phyloP scores from a whole-genome alignment of 1,140 invertebrate genomes.

The Stegodyphus dumicola region DNA sequence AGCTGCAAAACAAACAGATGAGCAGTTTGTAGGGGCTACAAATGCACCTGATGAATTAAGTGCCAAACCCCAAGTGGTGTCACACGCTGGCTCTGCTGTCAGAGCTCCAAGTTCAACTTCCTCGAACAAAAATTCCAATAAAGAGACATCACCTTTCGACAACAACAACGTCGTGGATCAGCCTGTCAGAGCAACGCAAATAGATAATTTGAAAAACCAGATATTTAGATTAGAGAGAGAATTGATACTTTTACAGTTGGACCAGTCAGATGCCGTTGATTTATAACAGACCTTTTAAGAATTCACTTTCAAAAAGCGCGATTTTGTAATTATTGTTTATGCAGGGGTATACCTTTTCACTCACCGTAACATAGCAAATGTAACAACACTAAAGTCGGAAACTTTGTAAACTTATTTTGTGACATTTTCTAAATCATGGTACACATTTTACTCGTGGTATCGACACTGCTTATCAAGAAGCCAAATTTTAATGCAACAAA shows the following conservation, averaged over 20 bases:
- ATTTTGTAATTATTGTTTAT: too few relatives aligned
- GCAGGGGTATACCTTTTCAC: too few relatives aligned
- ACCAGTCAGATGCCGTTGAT: constrained; percentile 43
- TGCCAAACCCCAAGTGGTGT: background rate
- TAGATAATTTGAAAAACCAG: constrained; percentile 31
- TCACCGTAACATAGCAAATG: too few relatives aligned
- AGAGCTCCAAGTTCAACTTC: background rate
- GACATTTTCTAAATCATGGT: too few relatives aligned
- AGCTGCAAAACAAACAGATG: background rate
- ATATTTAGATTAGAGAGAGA: constrained; percentile 45
- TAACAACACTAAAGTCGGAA: too few relatives aligned
- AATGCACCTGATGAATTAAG: background rate
- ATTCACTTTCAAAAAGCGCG: too few relatives aligned
- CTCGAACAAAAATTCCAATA: background rate
- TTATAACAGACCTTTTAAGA: constrained; percentile 20
- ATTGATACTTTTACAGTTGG: constrained; percentile 44
- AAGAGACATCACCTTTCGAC: background rate
- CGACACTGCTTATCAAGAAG: too few relatives aligned
- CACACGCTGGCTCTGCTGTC: too few relatives aligned
- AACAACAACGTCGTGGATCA: constrained; percentile 8
- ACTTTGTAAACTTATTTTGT: too few relatives aligned
- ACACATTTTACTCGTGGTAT: too few relatives aligned
- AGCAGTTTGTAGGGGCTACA: background rate
- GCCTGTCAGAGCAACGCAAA: background rate
- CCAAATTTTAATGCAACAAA: too few relatives aligned